Conservation (phyloP, 2,888 invertebrate species). For the Chelonus formosanus region DNA sequence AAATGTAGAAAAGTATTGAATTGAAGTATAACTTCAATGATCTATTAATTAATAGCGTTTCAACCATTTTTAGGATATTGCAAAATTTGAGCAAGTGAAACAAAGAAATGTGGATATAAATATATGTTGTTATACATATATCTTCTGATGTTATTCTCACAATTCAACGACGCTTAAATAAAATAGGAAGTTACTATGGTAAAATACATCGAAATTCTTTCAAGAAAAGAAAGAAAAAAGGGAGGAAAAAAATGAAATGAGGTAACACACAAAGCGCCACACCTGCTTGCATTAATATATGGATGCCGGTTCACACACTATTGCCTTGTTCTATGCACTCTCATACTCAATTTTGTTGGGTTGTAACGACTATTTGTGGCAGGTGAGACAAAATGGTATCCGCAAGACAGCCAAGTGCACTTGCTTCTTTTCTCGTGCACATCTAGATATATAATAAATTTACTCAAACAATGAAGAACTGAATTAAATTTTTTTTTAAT, state of each 20-base stretch:
- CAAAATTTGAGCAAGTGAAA: no score
- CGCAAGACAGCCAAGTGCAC: constrained; percentile 16
- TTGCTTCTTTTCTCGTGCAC: constrained; percentile 5
- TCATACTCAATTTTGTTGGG: constrained; percentile 21
- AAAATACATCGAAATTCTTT: constrained; percentile 12
- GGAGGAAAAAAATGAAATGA: constrained; percentile 16
- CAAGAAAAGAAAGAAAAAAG: constrained; percentile 8
- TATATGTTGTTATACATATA: neutral
- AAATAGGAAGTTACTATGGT: constrained; percentile 8
- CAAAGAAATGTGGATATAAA: neutral
- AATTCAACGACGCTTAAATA: constrained; percentile 22
- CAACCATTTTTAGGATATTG: no score
- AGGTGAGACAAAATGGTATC: constrained; percentile 26
- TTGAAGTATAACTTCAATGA: no score
- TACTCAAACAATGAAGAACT: neutral
- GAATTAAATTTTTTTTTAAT: no score
- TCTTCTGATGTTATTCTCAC: constrained; percentile 27
- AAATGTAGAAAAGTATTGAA: no score
- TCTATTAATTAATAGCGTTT: no score
- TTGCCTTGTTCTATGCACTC: constrained; percentile 21
- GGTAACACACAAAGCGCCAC: constrained; percentile 29
- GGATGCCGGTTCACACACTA: constrained; percentile 19
- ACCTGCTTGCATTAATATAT: constrained; percentile 12
- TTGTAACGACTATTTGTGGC: constrained; percentile 17
- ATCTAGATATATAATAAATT: neutral